Base-by-base conservation (phyloP, 1,140 invertebrate species). In the Eubasilissa regina region DNA sequence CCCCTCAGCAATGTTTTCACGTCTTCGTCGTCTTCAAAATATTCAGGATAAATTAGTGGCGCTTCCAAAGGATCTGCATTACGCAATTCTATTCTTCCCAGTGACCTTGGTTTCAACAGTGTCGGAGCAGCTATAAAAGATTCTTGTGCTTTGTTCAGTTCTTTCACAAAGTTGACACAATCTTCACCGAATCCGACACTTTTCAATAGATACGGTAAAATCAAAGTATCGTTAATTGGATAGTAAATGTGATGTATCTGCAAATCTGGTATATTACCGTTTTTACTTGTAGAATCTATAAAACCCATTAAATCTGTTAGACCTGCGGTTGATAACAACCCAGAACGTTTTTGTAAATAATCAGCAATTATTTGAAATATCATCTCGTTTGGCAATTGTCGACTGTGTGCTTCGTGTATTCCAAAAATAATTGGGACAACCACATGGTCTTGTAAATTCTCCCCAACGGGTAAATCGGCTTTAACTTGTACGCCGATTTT, bases 41-140 rank as follows among this genome's bases (percentile, higher is more conserved):
- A 97, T 84, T 94, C 95, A 0, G 96, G 94, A 85, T 95, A 93
- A 76, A 98, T 94, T 17, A 93, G 85, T 0, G 97, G 97, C 25
- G 92, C 83, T 3, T 87, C 86, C 58, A 86, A 75, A 6, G 85
- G 87, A 82, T 88, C 68, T 35, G 70, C 75, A 75, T 87, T 85
- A 35, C 81, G 79, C 68, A 91, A 78, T 25, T 86, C 80, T 53
- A 91, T 80, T 56, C 84, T 83, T 0, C 90, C 90, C 44, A 80
- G 85, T 35, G 90, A 91, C 85, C 90, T 89, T 47, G 90, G 90
- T 72, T 88, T 89, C 60, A 91, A 73, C 64, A 91, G 85, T n/a
- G 89, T 87, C 15, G 89, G 83, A 56, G 86, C 88, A n/a, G 90
- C 86, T 62, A 86, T 86, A 56, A 90, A 84, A 7, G 89, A 84